Base-by-base conservation (phyloP, 2,797 vertebrate species). In the Poecilia picta region DNA sequence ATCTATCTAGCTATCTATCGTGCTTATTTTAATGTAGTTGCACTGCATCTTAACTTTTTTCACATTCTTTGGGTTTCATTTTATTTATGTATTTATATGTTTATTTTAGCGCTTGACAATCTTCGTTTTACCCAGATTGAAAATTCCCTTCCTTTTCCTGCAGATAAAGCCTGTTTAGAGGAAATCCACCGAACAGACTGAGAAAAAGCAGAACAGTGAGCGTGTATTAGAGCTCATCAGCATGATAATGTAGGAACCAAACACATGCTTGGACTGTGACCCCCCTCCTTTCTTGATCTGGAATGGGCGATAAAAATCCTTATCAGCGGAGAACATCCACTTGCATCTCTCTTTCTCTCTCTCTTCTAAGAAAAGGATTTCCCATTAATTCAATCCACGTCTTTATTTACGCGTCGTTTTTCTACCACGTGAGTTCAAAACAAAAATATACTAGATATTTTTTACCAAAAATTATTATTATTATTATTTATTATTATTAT, bases 261-360 rank as follows among this genome's bases (percentile, higher is more conserved):
- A 95, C 95, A 94, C 89, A 91, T 94, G 93, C 95, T 92, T 91
- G 91, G 94, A 89, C 96, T 96, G 94, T 94, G 96, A 97, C 95
- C 93, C 62, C 31, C 33, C n/a, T 66, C 33, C 23, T 43, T 92
- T 96, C 96, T 86, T 93, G 94, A 95, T 94, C 91, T 85, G 92
- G 91, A 83, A 92, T 93, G 92, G 57, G 93, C 86, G 94, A 97
- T 98, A 97, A 97, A 87, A 41, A 91, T 92, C 93, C 96, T 98
- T 98, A 98, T 98, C 97, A 95, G 94, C 89, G 39, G 46, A 90
- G 83, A 93, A 95, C 97, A 97, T 95, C 91, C 95, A 95, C 93
- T 93, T 94, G 96, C 94, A 94, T 13, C 5, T 39, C n/a, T 93
- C 93, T 92, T 79, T 68, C 0, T 23, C 1, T 47, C 4, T 46